Percentiles rank a stretch among this genome's conserved stretches.
These are phyloP conservation scores for Spea multiplicata DNA, from an alignment of 2,113 vertebrate genomes.

Conservation along the genomic window DNA sequence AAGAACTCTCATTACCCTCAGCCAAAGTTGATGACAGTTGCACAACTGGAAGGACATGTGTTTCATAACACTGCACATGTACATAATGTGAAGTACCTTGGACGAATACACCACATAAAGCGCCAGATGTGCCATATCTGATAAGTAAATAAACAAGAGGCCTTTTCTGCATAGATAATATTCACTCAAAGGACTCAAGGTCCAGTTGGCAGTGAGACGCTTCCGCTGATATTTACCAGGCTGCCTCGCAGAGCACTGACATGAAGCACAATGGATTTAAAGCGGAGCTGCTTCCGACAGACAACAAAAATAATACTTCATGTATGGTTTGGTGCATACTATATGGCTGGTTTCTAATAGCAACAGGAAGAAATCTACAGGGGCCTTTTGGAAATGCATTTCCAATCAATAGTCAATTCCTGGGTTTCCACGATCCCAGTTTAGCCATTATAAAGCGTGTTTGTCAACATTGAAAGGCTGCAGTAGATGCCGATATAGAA, in stretches of 20 bases:
- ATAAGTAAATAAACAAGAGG: background rate
- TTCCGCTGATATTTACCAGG: background rate
- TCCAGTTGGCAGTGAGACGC: slow-evolving; percentile 4
- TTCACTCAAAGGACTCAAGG: slow-evolving; percentile 5
- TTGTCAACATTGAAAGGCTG: background rate
- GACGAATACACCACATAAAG: background rate
- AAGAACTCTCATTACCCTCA: too few species aligned
- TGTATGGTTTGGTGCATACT: slow-evolving; percentile 7
- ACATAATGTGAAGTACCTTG: too few species aligned
- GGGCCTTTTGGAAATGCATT: slow-evolving; percentile 19
- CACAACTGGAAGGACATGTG: too few species aligned
- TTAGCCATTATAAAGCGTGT: background rate
- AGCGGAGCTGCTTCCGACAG: background rate
- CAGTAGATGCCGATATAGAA: background rate
- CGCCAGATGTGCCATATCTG: background rate
- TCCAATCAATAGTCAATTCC: slow-evolving; percentile 12
- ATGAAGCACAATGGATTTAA: slow-evolving; percentile 13
- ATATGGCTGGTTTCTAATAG: slow-evolving; percentile 24
- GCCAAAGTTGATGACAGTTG: too few species aligned
- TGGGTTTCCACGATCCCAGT: background rate
- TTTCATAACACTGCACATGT: too few species aligned
- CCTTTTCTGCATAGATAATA: slow-evolving; percentile 16
- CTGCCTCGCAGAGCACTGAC: background rate
- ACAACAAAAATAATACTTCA: slow-evolving; percentile 4
- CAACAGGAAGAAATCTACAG: slow-evolving; percentile 16